Percentiles rank a stretch among this genome's conserved stretches.
These are phyloP conservation scores for Ptilonorhynchus violaceus DNA, from an alignment of 2,113 vertebrate genomes.

Conservation along the genomic window DNA sequence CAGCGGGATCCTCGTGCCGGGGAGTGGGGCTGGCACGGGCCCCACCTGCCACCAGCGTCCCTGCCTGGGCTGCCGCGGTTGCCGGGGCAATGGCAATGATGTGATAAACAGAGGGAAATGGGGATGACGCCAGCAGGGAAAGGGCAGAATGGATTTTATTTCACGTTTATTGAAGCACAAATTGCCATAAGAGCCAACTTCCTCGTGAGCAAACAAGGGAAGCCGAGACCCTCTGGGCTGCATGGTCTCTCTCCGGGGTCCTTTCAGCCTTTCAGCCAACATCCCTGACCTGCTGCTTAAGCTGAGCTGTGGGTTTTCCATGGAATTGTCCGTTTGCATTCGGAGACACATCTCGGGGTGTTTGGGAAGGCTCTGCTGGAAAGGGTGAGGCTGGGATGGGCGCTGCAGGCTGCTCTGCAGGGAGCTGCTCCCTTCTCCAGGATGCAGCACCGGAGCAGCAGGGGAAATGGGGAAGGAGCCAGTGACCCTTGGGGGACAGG, in stretches of 20 bases:
- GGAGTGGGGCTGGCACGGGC: background rate
- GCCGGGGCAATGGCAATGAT: background rate
- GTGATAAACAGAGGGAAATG: conserved; percentile 36
- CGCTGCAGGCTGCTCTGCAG: background rate
- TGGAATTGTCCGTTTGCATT: background rate
- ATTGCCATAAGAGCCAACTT: conserved; percentile 45
- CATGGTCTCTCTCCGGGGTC: background rate
- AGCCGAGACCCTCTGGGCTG: background rate
- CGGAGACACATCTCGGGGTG: background rate
- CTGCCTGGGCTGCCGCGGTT: background rate
- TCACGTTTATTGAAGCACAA: conserved; percentile 21
- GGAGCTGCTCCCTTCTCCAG: background rate
- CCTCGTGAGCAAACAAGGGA: background rate
- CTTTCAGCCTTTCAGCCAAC: background rate
- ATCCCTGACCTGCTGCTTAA: background rate
- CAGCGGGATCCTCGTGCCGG: fast-evolving
- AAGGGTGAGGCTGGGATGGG: fast-evolving
- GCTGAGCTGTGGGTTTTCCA: background rate
- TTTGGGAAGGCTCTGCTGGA: background rate
- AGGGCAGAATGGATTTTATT: conserved; percentile 42
- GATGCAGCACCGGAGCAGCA: fast-evolving
- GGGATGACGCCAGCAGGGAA: conserved; percentile 26
- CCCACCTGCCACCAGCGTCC: background rate
- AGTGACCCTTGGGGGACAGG: fast-evolving
- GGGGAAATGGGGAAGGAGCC: background rate